Evolutionary conservation across 2,888 invertebrate species (phyloP), one percentile per base, ranked within the genome.

Genomic region (Sclerodermus sp.): DNA sequence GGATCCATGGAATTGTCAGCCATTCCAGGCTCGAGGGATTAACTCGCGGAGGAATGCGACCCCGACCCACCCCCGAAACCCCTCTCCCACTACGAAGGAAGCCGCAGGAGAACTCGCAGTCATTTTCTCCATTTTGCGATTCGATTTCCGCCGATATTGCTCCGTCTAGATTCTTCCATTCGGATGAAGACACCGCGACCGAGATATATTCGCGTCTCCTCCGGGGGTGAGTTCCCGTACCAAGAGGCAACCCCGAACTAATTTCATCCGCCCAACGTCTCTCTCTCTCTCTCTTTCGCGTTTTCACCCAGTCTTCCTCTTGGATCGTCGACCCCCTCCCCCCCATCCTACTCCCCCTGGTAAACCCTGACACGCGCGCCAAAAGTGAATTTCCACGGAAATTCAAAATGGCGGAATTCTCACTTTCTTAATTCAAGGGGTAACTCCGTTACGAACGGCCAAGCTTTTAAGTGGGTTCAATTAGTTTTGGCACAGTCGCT

Each of bases 121-220:
- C 70, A 72, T 74, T 74, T 74, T 74, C 71, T 67, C 68, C 73
- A 69, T 72, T 73, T 72, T 70, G 66, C 71, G 64, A 73, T 73
- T 74, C 74, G 70, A 75, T 74, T 74, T 74, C 71, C 74, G 68
- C 55, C 71, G 68, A 74, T 75, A 75, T 74, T 73, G 70, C 71
- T 65, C 57, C 66, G 62, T 61, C 67, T 64, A 64, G 67, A 71
- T 71, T 71, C 70, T 71, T 73, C 72, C 65, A 69, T 70, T 71
- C 61, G 66, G 45, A 37, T 43, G 9, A 14, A 38, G 38, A 14
- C 15, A 38, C 38, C 50, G 37, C 45, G 51, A 49, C 6, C 55
- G 55, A 46, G 4, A n/a, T 13, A 13, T 30, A 6, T 30, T 30
- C 30, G 30, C 6, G n/a, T n/a, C n/a, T n/a, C n/a, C n/a, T n/a